These are phyloP conservation scores for Polietes domitor DNA, from an alignment of 2,888 invertebrate genomes.

Conservation along the genomic window DNA sequence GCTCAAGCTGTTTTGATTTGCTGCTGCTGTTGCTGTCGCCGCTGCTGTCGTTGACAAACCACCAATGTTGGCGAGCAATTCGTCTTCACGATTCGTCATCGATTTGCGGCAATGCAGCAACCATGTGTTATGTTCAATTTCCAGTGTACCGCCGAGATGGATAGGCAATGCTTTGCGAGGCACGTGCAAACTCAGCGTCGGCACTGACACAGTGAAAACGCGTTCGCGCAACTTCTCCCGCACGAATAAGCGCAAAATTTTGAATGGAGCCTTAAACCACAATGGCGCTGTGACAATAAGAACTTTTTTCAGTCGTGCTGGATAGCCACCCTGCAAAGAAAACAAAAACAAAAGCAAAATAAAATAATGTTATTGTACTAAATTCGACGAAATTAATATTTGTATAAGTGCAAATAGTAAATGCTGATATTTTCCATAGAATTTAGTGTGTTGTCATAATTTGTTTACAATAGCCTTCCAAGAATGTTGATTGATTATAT, in stretches of 20 bases:
- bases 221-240: slow-evolving; percentile 97
- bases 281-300: slow-evolving; percentile 97
- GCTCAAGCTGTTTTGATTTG: slow-evolving; percentile 68
- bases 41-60: slow-evolving; percentile 63
- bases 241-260: slow-evolving; percentile 96
- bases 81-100: slow-evolving; percentile 89
- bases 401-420: neutral
- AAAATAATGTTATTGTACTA: slow-evolving; percentile 3
- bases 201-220: slow-evolving; percentile 96
- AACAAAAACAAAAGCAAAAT: slow-evolving; percentile 6
- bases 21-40: slow-evolving; percentile 55
- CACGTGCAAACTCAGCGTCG: slow-evolving; percentile 94
- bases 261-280: slow-evolving; percentile 99
- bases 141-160: slow-evolving; percentile 93
- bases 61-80: slow-evolving; percentile 81
- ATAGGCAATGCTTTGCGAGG: slow-evolving; percentile 93
- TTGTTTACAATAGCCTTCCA: neutral
- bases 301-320: slow-evolving; percentile 97
- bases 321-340: slow-evolving; percentile 93
- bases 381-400: neutral
- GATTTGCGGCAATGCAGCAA: slow-evolving; percentile 88
- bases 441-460: neutral
- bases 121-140: slow-evolving; percentile 95
- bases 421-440: neutral
- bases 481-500: neutral